Conservation (phyloP, 2,113 vertebrate species). For the Corythaeola cristata region DNA sequence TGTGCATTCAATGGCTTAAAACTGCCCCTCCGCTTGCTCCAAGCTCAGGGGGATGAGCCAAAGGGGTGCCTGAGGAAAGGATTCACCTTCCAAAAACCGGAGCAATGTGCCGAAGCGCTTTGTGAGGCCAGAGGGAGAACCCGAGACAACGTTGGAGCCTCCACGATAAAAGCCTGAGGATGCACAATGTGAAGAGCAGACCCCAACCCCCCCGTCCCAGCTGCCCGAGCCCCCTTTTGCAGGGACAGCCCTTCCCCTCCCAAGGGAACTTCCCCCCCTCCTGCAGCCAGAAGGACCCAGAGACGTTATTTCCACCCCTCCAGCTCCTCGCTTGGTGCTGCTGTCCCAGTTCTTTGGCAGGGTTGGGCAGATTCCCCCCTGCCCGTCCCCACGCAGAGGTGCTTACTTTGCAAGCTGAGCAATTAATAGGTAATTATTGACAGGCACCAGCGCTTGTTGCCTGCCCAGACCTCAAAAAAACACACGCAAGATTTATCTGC, state of each 20-base stretch:
- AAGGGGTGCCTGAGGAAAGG: neutral
- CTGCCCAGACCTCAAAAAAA: neutral
- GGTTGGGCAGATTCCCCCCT: neutral
- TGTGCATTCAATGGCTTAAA: neutral
- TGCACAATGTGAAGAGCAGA: neutral
- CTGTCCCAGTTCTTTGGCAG: neutral
- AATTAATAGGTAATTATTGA: neutral
- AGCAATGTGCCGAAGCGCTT: fast-evolving
- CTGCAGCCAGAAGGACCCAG: neutral
- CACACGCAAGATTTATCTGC: neutral
- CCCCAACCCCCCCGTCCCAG: neutral
- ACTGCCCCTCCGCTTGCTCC: neutral
- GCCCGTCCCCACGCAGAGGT: fast-evolving
- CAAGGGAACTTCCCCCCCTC: neutral
- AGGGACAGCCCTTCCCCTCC: neutral
- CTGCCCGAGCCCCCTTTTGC: fast-evolving
- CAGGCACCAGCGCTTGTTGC: neutral
- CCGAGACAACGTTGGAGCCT: neutral
- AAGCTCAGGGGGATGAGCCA: too few species aligned
- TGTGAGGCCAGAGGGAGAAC: neutral
- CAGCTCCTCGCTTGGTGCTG: fast-evolving
- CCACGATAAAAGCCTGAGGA: neutral
- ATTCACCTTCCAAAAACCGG: neutral
- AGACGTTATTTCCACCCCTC: neutral
- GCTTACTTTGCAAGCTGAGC: neutral